Percentiles rank a stretch among this genome's conserved stretches.
phyloP scores from a whole-genome alignment of 2,797 vertebrate genomes.

The Sebastes trivittatus region DNA sequence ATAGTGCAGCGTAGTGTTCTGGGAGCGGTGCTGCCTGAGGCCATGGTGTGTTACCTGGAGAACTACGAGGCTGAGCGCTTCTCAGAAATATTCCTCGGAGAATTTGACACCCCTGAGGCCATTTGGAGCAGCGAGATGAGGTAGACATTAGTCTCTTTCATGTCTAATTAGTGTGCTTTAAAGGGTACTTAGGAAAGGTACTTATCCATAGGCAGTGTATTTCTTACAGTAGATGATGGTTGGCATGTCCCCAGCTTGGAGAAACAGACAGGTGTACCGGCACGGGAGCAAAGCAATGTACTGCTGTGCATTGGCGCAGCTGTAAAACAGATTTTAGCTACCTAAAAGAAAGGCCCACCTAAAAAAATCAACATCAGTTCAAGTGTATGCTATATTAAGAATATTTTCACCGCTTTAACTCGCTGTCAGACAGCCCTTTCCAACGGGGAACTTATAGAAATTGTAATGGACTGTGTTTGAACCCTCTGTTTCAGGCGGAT shows the following conservation, averaged over 20 bases:
- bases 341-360: background rate
- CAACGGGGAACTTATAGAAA: background rate
- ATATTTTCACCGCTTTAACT: background rate
- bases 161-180: background rate
- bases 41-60: slow-evolving; percentile 99
- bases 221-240: background rate
- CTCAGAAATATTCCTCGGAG: slow-evolving; percentile 98
- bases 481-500: slow-evolving; percentile 83
- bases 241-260: background rate
- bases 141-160: slow-evolving; percentile 62
- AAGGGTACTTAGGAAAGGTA: background rate
- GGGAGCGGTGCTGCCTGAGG: slow-evolving; percentile 95
- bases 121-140: slow-evolving; percentile 99
- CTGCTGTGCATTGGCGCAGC: background rate
- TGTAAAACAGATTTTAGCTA: background rate
- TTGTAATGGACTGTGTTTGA: background rate
- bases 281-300: background rate
- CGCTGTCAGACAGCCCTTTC: background rate
- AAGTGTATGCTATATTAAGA: too few relatives aligned
- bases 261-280: background rate
- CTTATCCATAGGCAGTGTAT: background rate
- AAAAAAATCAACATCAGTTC: background rate
- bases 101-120: slow-evolving; percentile 98
- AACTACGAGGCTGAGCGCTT: slow-evolving; percentile 98
- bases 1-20: slow-evolving; percentile 96